A percentile compares a stretch with the other conserved stretches of the same genome.
These are phyloP conservation scores for Euphydryas editha DNA, from an alignment of 2,888 invertebrate genomes.

Conservation along the genomic window DNA sequence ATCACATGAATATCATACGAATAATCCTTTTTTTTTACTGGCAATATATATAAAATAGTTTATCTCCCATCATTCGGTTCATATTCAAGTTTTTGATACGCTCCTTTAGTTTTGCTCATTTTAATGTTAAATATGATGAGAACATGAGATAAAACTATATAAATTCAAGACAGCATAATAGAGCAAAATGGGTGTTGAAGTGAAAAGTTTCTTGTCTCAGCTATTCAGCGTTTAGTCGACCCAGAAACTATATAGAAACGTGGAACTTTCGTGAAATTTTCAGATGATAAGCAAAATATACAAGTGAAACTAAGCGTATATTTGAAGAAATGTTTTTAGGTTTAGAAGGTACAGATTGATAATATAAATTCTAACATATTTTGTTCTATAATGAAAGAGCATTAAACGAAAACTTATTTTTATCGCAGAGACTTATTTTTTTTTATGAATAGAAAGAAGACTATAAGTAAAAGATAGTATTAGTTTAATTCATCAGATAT, in stretches of 20 bases:
- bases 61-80: too few species aligned
- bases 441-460: too few species aligned
- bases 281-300: neutral
- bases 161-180: neutral
- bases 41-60: too few species aligned
- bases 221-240: slow-evolving; percentile 4
- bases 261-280: slow-evolving; percentile 1
- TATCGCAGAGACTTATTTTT: too few species aligned
- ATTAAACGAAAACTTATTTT: too few species aligned
- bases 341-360: neutral
- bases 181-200: neutral
- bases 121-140: neutral
- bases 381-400: neutral
- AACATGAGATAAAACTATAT: neutral
- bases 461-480: too few species aligned
- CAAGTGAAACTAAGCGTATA: neutral
- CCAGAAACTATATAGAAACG: slow-evolving; percentile 18
- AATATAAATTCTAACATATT: neutral
- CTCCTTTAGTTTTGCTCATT: neutral
- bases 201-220: slow-evolving; percentile 11
- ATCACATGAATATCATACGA: too few species aligned
- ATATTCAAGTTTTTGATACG: neutral
- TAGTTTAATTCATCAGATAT: too few species aligned
- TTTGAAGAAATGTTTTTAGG: neutral
- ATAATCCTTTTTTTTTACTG: too few species aligned